These are phyloP conservation scores for Glossophaga mutica DNA, from an alignment of 2,797 vertebrate species.

Conservation along the genomic window DNA sequence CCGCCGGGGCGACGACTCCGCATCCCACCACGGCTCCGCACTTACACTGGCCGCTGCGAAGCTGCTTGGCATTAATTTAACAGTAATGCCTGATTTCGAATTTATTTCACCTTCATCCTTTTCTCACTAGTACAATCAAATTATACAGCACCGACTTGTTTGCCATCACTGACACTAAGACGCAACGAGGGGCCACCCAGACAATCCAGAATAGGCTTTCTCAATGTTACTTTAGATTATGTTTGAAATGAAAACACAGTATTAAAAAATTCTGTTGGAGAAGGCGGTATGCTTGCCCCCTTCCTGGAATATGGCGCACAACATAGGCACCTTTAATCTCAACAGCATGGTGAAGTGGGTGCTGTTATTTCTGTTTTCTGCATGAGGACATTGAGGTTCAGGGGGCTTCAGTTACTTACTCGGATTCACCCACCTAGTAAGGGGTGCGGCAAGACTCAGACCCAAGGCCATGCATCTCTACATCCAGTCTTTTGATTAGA, in stretches of 20 bases:
- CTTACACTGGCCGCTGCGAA: background rate
- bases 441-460: background rate
- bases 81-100: background rate
- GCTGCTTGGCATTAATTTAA: background rate
- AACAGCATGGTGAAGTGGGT: no score
- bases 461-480: background rate
- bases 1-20: accelerated
- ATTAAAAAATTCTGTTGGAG: background rate
- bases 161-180: background rate
- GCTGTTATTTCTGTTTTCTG: background rate
- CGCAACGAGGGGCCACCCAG: background rate
- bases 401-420: no score
- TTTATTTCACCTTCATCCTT: background rate
- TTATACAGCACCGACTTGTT: background rate
- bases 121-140: background rate
- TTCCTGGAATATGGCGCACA: background rate
- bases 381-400: background rate
- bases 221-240: background rate
- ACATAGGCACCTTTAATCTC: background rate
- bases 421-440: background rate
- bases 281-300: background rate
- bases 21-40: no score
- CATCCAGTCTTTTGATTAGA: background rate
- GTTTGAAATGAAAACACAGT: background rate
- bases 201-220: background rate